These are phyloP conservation scores for Lasioglossum pauxillum DNA, from an alignment of 2,888 invertebrate genomes.

Conservation along the genomic window DNA sequence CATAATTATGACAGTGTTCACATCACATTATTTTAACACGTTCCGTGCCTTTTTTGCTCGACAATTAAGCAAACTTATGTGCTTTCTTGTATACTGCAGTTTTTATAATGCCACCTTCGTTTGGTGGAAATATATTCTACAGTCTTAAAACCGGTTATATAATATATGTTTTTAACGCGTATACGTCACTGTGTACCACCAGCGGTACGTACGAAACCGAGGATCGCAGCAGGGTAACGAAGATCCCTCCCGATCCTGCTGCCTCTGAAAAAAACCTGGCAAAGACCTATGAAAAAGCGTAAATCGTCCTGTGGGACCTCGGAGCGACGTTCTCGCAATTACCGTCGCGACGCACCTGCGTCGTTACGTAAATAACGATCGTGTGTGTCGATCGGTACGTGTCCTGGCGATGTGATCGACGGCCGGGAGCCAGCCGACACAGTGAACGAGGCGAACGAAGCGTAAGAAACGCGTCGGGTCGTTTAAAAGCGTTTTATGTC, in stretches of 20 bases:
- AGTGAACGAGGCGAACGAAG: slow-evolving; percentile 28
- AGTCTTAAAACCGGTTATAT: too few relatives aligned
- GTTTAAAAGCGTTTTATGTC: slow-evolving; percentile 48
- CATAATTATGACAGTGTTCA: too few relatives aligned
- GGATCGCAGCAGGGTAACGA: background rate
- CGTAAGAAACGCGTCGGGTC: slow-evolving; percentile 53
- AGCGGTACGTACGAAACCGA: background rate
- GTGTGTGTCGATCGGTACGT: slow-evolving; percentile 35
- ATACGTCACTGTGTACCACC: too few relatives aligned
- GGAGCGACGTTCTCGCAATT: slow-evolving; percentile 1
- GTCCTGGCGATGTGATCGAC: slow-evolving; percentile 30
- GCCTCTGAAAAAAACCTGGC: background rate
- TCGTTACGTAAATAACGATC: slow-evolving; percentile 33
- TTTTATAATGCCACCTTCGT: too few relatives aligned
- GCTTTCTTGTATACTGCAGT: too few relatives aligned
- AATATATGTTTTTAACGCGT: too few relatives aligned
- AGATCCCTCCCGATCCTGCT: background rate
- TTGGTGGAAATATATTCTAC: too few relatives aligned
- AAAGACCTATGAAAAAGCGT: background rate
- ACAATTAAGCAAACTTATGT: too few relatives aligned
- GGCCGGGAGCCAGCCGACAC: slow-evolving; percentile 38
- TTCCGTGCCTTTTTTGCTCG: too few relatives aligned
- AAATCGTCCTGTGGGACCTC: background rate
- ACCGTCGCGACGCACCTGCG: slow-evolving; percentile 40
- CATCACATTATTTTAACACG: too few relatives aligned